These are phyloP conservation scores for Halesus radiatus DNA, from an alignment of 1,140 invertebrate genomes.

Conservation along the genomic window DNA sequence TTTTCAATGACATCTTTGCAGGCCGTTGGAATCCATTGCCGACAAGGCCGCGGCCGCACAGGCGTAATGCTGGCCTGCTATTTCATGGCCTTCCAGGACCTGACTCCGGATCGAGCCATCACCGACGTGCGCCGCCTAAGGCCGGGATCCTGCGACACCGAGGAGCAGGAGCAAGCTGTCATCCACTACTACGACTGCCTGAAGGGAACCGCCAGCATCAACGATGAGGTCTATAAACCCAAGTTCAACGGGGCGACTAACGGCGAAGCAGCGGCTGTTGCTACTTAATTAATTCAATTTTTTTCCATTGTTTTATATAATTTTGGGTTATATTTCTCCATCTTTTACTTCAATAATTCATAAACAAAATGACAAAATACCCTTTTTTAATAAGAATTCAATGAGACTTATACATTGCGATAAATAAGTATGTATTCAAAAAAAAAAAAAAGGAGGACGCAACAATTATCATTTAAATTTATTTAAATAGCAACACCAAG, in stretches of 20 bases:
- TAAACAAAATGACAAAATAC: too few species aligned
- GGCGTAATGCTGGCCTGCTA: conserved; percentile 81
- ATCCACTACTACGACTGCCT: conserved; percentile 73
- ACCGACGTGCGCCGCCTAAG: conserved; percentile 72
- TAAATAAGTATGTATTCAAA: too few species aligned
- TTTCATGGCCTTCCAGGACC: conserved; percentile 73
- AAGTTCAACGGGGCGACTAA: conserved; percentile 60
- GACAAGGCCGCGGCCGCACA: conserved; percentile 77
- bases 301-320: background rate
- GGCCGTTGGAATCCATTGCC: conserved; percentile 79
- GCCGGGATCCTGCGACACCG: conserved; percentile 79
- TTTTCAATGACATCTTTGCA: conserved; percentile 61
- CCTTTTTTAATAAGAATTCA: too few species aligned
- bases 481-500: too few species aligned
- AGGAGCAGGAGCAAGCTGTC: conserved; percentile 76
- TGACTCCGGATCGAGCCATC: conserved; percentile 75
- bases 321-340: too few species aligned
- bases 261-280: background rate
- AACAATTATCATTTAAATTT: too few species aligned
- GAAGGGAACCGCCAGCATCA: conserved; percentile 63
- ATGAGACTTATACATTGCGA: too few species aligned
- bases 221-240: conserved; percentile 65
- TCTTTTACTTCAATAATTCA: too few species aligned
- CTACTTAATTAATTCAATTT: background rate
- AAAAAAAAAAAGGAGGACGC: too few species aligned